Percentiles rank a stretch among this genome's conserved stretches.
Evolutionary conservation across 2,113 vertebrate genomes (phyloP).

Genomic region (Uria aalge): DNA sequence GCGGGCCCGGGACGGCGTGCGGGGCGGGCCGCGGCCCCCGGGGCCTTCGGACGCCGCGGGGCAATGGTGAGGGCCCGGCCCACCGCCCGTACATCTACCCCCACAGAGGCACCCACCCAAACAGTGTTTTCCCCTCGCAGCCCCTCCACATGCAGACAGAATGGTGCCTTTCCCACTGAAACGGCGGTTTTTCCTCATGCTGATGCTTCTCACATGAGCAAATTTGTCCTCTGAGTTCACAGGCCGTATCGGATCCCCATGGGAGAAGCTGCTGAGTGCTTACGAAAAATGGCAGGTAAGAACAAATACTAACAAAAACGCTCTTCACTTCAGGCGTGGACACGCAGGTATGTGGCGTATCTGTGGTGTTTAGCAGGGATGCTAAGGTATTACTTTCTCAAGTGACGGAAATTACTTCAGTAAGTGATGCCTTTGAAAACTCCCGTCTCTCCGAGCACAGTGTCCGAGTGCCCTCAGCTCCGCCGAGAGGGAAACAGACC

Average conservation of each 20-base stretch:
- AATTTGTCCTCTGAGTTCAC: neutral
- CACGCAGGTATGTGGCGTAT: fast-evolving
- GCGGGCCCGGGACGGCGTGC: neutral
- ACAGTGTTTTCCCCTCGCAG: neutral
- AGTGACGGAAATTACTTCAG: neutral
- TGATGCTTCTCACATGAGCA: neutral
- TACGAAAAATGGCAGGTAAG: conserved; percentile 39
- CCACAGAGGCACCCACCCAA: neutral
- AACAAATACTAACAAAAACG: neutral
- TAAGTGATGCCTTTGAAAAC: neutral
- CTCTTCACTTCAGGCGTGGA: fast-evolving
- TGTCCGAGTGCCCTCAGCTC: too few species aligned
- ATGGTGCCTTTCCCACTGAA: fast-evolving
- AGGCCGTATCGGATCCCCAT: neutral
- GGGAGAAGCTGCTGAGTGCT: neutral
- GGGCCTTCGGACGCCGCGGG: neutral
- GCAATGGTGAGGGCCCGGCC: neutral
- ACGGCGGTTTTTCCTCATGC: fast-evolving
- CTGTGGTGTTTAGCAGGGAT: fast-evolving
- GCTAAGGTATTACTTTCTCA: neutral
- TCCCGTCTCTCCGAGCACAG: fast-evolving
- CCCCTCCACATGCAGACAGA: fast-evolving
- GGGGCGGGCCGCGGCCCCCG: neutral
- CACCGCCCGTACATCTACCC: too few species aligned
- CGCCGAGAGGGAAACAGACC: fast-evolving